Percentiles rank a stretch among this genome's conserved stretches.
Evolutionary conservation across 2,797 vertebrate species (phyloP).

Genomic region (Sparus aurata): DNA sequence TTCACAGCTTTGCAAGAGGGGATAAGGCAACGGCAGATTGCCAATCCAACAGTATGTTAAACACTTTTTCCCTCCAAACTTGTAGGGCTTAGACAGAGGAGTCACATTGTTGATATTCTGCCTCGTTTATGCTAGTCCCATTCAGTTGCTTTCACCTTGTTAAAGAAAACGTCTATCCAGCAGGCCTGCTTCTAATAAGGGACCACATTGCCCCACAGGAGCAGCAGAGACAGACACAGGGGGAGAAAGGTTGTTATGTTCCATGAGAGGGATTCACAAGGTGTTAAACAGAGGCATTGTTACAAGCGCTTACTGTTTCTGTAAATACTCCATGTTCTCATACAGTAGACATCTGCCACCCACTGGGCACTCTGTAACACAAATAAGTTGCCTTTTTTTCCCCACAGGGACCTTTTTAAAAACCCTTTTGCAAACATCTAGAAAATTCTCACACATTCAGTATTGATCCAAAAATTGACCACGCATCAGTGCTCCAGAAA

Average conservation of each 20-base stretch:
- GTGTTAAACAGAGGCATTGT: conserved; percentile 82
- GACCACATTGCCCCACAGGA: conserved; percentile 75
- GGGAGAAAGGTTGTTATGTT: conserved; percentile 81
- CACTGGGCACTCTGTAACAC: conserved; percentile 49
- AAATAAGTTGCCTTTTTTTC: conserved; percentile 28
- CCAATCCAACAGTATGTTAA: conserved; percentile 78
- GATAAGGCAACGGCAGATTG: conserved; percentile 75
- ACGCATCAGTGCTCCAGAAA: conserved; percentile 28
- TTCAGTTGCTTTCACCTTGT: conserved; percentile 83
- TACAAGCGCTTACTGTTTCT: conserved; percentile 76
- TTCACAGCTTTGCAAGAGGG: conserved; percentile 76
- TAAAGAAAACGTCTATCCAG: conserved; percentile 80
- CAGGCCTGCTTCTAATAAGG: conserved; percentile 86
- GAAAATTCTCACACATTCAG: conserved; percentile 43
- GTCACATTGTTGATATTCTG: conserved; percentile 78
- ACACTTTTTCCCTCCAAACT: conserved; percentile 74
- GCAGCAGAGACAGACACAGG: conserved; percentile 71
- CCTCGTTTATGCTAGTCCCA: conserved; percentile 80
- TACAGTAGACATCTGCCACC: conserved; percentile 75
- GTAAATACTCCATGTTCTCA: conserved; percentile 71
- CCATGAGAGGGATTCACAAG: conserved; percentile 80
- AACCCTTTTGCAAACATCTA: conserved; percentile 36
- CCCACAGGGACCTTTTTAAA: conserved; percentile 43
- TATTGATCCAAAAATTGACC: conserved; percentile 49
- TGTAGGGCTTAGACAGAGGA: conserved; percentile 73